Evolutionary conservation across 2,113 vertebrate genomes (phyloP).

Genomic region (Chauna torquata): DNA sequence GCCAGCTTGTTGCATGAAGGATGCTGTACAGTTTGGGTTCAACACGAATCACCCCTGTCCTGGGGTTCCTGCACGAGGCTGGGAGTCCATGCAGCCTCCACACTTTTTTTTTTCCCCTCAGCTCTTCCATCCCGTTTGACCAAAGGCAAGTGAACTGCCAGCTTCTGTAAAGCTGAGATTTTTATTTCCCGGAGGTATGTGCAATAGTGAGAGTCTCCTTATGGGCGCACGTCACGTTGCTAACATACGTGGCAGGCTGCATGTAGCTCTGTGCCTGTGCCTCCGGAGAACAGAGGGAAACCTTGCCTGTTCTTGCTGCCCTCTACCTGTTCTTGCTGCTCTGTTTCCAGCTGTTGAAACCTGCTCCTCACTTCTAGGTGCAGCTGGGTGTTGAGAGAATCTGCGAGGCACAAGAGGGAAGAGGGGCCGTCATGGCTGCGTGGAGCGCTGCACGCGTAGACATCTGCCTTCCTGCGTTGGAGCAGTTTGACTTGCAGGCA

Average conservation of each 20-base stretch:
- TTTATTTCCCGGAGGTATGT: not conserved
- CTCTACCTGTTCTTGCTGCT: not conserved
- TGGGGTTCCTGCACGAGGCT: not conserved
- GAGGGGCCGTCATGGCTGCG: conserved; percentile 7
- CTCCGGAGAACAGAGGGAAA: not conserved
- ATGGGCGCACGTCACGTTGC: fast-evolving
- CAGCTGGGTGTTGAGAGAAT: conserved; percentile 57
- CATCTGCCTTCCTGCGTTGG: conserved; percentile 24
- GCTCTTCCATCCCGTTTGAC: not conserved
- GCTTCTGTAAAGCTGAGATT: not conserved
- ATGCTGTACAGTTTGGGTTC: not conserved
- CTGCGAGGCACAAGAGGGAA: conserved; percentile 28
- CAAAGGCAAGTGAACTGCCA: not conserved
- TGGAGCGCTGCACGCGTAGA: not conserved
- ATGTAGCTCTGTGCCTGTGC: not conserved
- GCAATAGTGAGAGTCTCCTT: not conserved
- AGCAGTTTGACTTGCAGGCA: conserved; percentile 26
- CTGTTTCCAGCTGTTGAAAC: not conserved
- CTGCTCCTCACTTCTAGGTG: not conserved
- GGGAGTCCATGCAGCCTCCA: not conserved
- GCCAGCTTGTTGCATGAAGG: not conserved
- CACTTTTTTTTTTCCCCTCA: not conserved
- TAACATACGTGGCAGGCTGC: not conserved
- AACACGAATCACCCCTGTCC: not conserved
- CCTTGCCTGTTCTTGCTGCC: not conserved